Percentiles rank a stretch among this genome's conserved stretches.
Conservation (phyloP, 2,797 vertebrate species). For the Anguilla pacifica region DNA sequence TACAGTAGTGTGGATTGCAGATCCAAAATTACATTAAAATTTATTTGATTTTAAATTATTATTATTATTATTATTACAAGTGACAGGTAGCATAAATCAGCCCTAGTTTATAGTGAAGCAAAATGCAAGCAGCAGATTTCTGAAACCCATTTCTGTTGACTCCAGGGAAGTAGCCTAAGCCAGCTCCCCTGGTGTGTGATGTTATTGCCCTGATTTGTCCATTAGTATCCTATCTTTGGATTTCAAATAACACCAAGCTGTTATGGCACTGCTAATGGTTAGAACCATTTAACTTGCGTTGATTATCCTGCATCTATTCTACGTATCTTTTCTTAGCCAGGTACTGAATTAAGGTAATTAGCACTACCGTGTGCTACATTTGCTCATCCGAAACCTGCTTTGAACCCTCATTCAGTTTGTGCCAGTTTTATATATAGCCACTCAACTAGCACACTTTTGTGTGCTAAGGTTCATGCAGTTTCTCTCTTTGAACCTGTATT, state of each 20-base stretch:
- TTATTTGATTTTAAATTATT: not conserved
- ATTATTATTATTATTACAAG: not conserved
- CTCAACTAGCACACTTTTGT: not conserved
- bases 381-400: no score
- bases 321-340: not conserved
- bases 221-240: not conserved
- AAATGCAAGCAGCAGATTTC: not conserved
- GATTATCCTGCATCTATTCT: not conserved
- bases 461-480: not conserved
- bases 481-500: not conserved
- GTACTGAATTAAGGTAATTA: not conserved
- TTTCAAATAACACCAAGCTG: not conserved
- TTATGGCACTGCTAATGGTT: not conserved
- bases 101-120: not conserved
- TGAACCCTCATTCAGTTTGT: not conserved
- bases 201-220: not conserved
- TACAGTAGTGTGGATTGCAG: not conserved
- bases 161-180: not conserved
- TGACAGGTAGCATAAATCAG: not conserved
- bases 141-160: not conserved
- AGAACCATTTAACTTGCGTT: not conserved
- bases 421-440: not conserved
- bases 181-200: not conserved
- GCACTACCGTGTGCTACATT: not conserved
- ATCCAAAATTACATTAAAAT: not conserved